A percentile compares a stretch with the other conserved stretches of the same genome.
Conservation (phyloP, 1,140 invertebrate species). For the Hirudo medicinalis region DNA sequence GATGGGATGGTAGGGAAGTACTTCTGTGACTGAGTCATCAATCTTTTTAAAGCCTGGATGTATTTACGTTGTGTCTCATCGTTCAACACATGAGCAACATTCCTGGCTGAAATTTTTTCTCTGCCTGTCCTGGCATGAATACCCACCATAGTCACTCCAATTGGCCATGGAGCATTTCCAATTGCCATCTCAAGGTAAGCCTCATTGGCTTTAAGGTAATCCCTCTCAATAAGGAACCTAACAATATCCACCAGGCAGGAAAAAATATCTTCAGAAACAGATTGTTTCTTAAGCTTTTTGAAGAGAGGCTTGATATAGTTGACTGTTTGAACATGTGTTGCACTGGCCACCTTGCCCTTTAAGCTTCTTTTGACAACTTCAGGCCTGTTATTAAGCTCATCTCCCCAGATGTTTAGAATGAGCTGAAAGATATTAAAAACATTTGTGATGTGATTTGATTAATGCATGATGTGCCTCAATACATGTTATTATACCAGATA, state of each 20-base stretch:
- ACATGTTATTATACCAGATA: too few species aligned
- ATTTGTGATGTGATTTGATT: too few species aligned
- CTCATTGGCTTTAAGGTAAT: conserved; percentile 85
- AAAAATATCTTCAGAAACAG: conserved; percentile 83
- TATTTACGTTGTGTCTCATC: conserved; percentile 99
- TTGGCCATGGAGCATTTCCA: conserved; percentile 94
- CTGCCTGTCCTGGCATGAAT: conserved; percentile 97
- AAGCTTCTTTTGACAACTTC: conserved; percentile 69
- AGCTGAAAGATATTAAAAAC: conserved; percentile 42
- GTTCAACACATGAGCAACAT: conserved; percentile 97
- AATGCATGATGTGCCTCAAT: too few species aligned
- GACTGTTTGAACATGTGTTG: conserved; percentile 79
- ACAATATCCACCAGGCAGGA: conserved; percentile 85
- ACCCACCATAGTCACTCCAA: conserved; percentile 99
- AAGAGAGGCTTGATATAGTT: conserved; percentile 81
- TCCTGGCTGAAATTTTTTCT: conserved; percentile 97
- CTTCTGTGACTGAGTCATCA: conserved; percentile 97
- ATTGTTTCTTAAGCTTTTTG: conserved; percentile 64
- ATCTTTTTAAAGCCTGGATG: conserved; percentile 57
- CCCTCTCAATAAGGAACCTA: conserved; percentile 69
- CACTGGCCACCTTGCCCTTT: conserved; percentile 65
- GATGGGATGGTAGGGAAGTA: conserved; percentile 95
- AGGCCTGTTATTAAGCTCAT: conserved; percentile 67
- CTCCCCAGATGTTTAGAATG: conserved; percentile 80
- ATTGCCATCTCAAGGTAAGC: conserved; percentile 91